These are phyloP conservation scores for Pyrochroa serraticornis DNA, from an alignment of 2,888 invertebrate species.

Conservation along the genomic window DNA sequence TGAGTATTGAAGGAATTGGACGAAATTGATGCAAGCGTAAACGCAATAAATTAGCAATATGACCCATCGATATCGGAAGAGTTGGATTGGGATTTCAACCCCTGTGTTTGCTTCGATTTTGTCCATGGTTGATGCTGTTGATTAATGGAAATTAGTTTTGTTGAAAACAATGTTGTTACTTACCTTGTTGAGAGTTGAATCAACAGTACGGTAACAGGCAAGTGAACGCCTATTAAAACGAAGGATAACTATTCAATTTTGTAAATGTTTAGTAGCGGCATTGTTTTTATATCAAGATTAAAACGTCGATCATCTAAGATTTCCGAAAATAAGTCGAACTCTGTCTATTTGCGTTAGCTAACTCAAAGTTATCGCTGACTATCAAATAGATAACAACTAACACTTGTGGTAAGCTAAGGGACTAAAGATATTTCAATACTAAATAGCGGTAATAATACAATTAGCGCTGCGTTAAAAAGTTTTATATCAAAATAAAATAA, in stretches of 20 bases:
- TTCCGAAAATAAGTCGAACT: too few species aligned
- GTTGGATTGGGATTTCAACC: conserved; percentile 20
- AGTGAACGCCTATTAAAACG: background rate
- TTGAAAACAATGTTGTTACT: background rate
- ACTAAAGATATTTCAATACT: too few species aligned
- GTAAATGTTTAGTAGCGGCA: background rate
- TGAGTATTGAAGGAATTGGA: conserved; percentile 95
- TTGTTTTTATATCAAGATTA: too few species aligned
- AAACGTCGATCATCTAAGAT: too few species aligned
- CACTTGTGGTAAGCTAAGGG: too few species aligned
- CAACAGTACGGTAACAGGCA: background rate
- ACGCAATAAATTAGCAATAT: conserved; percentile 82
- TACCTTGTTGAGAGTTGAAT: background rate
- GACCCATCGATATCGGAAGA: conserved; percentile 69
- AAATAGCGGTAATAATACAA: too few species aligned
- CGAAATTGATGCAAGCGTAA: conserved; percentile 86
- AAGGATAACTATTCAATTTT: background rate
- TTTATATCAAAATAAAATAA: too few species aligned
- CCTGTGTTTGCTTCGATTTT: background rate
- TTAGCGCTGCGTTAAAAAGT: too few species aligned
- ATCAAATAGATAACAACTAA: too few species aligned
- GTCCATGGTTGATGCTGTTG: background rate
- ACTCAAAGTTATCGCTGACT: too few species aligned
- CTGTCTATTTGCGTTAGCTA: too few species aligned
- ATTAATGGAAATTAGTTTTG: background rate